Evolutionary conservation across 2,113 vertebrate species (phyloP), one percentile per base, ranked within the genome.

Genomic region (Colossoma macropomum): DNA sequence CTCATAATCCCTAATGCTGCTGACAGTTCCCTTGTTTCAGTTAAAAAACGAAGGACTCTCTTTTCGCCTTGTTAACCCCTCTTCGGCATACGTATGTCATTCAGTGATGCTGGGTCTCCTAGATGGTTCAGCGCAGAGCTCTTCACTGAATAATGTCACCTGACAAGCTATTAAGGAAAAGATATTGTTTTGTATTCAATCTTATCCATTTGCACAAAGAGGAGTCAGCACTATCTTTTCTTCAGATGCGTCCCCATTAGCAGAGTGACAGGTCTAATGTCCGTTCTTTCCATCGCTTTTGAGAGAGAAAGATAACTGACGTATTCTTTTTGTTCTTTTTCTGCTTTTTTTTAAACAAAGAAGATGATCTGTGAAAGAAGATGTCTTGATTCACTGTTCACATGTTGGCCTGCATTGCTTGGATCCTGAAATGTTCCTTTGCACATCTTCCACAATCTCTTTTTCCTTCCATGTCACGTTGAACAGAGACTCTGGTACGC

Each of bases 1-100:
- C 69, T 79, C 48, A 77, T 62, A 80, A 76, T 86, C 72, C 54
- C 50, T 62, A 75, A 21, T 59, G 69, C 34, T 54, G 75, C 56
- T 65, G 28, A 77, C 50, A 12, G 4, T 25, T 62, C 59, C 59
- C 25, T 62, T 62, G 45, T 78, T 79, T 28, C 60, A 66, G 66
- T 63, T 73, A 65, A 32, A 65, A 75, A 85, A 81, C 56, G 60
- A 62, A 15, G 10, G 15, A 73, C 19, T 34, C 30, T 28, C 28
- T 5, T 2, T 45, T 50, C 75, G 59, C 27, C 28, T 32, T 80
- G 21, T 17, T 71, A 34, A 81, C 68, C 69, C n/a, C 48, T 78
- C 70, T 41, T 50, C 77, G 0, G 16, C 10, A 21, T 78, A 41
- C 38, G 23, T 28, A 60, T 69, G 34, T 66, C 79, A 75, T 32